A percentile compares a stretch with the other conserved stretches of the same genome.
These are phyloP conservation scores for Eupithecia insigniata DNA, from an alignment of 2,888 invertebrate species.

Conservation along the genomic window DNA sequence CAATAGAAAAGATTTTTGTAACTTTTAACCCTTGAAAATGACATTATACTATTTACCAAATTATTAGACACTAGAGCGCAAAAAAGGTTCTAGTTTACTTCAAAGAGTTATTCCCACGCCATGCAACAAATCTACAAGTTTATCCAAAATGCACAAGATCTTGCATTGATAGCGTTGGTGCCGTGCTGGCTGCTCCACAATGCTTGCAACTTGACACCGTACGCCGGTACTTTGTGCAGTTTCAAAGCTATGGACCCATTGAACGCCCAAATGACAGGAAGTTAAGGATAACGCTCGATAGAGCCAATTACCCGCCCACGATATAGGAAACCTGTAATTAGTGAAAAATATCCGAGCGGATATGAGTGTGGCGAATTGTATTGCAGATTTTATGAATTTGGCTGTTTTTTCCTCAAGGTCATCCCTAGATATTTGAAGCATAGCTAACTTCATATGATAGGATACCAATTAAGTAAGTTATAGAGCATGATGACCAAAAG, in stretches of 20 bases:
- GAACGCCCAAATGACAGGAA: slow-evolving; percentile 79
- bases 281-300: slow-evolving; percentile 77
- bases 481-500: too few relatives aligned
- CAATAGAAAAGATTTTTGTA: background rate
- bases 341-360: slow-evolving; percentile 78
- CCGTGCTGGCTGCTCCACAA: slow-evolving; percentile 66
- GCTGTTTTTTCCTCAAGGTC: background rate
- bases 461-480: too few relatives aligned
- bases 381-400: slow-evolving; percentile 36
- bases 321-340: slow-evolving; percentile 81
- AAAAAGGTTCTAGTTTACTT: background rate
- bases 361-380: slow-evolving; percentile 52
- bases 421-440: background rate
- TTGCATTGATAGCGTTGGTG: slow-evolving; percentile 66
- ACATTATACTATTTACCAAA: background rate
- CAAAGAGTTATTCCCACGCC: slow-evolving; percentile 42
- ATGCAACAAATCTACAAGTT: slow-evolving; percentile 29
- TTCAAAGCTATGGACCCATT: slow-evolving; percentile 53
- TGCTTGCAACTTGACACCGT: slow-evolving; percentile 71
- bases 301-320: slow-evolving; percentile 82
- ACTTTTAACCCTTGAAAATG: background rate
- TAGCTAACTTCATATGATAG: too few relatives aligned
- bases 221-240: slow-evolving; percentile 66
- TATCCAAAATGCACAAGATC: slow-evolving; percentile 48
- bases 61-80: background rate